Evolutionary conservation across 2,888 invertebrate species (phyloP).

Genomic region (Cataglyphis altisquamis): DNA sequence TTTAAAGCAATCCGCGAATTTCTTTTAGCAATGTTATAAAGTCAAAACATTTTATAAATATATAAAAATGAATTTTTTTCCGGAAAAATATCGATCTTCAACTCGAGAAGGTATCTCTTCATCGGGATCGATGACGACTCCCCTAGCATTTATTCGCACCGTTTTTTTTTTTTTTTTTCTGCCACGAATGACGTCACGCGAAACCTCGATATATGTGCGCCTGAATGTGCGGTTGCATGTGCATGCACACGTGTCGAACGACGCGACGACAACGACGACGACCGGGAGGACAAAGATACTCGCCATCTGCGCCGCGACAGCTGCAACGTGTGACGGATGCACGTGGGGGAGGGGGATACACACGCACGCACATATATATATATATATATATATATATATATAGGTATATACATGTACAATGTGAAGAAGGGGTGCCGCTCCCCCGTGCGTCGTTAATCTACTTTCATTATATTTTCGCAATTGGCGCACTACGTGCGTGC

Average conservation of each 20-base stretch:
- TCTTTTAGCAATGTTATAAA: neutral
- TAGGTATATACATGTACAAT: neutral
- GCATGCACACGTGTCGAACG: constrained; percentile 49
- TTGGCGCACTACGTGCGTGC: constrained; percentile 58
- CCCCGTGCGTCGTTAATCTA: constrained; percentile 68
- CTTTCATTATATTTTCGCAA: constrained; percentile 76
- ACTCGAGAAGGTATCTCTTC: neutral
- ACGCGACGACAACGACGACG: constrained; percentile 48
- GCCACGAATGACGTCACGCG: constrained; percentile 27
- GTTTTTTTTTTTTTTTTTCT: constrained; percentile 5
- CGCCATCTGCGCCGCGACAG: constrained; percentile 78
- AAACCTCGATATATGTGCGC: constrained; percentile 53
- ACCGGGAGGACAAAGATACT: constrained; percentile 63
- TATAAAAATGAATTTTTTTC: neutral
- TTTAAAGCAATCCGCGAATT: neutral
- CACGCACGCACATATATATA: neutral
- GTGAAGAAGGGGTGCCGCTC: constrained; percentile 50
- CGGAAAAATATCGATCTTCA: neutral
- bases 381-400: neutral
- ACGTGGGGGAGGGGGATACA: constrained; percentile 16
- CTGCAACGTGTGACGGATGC: constrained; percentile 72
- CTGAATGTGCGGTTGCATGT: constrained; percentile 45
- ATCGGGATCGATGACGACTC: neutral
- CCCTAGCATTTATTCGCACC: constrained; percentile 35
- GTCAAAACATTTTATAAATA: neutral